Evolutionary conservation across 2,888 invertebrate genomes (phyloP).

Genomic region (Gymnosoma rotundatum): DNA sequence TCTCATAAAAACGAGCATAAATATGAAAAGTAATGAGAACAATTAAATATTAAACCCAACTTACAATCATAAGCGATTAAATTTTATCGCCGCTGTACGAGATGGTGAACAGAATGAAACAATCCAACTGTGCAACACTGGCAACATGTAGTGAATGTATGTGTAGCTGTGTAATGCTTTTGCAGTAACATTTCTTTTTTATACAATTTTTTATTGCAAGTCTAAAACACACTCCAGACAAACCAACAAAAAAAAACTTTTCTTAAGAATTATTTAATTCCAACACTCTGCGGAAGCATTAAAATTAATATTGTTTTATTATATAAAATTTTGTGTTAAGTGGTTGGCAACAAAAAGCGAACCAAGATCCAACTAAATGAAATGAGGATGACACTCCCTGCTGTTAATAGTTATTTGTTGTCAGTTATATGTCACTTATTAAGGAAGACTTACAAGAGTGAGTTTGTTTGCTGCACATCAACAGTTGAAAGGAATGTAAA

Average conservation of each 20-base stretch:
- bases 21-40: conserved; percentile 38
- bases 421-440: conserved; percentile 5
- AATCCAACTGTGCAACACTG: conserved; percentile 40
- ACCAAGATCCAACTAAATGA: conserved; percentile 20
- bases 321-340: conserved; percentile 41
- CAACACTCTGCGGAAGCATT: conserved; percentile 60
- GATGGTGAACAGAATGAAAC: conserved; percentile 48
- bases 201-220: not conserved
- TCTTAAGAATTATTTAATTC: conserved; percentile 47
- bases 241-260: conserved; percentile 2
- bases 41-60: conserved; percentile 51
- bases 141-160: not conserved
- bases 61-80: conserved; percentile 54
- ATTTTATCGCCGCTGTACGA: conserved; percentile 54
- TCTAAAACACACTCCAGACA: conserved; percentile 18
- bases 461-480: not conserved
- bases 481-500: conserved; percentile 11
- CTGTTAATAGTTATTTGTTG: conserved; percentile 45
- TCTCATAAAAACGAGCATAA: conserved; percentile 7
- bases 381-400: conserved; percentile 64
- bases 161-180: conserved; percentile 15
- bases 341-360: conserved; percentile 32
- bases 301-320: conserved; percentile 51
- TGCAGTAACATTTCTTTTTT: conserved; percentile 8
- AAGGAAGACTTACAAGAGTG: conserved; percentile 9